Conservation (phyloP, 2,797 vertebrate species). For the Crenichthys baileyi region DNA sequence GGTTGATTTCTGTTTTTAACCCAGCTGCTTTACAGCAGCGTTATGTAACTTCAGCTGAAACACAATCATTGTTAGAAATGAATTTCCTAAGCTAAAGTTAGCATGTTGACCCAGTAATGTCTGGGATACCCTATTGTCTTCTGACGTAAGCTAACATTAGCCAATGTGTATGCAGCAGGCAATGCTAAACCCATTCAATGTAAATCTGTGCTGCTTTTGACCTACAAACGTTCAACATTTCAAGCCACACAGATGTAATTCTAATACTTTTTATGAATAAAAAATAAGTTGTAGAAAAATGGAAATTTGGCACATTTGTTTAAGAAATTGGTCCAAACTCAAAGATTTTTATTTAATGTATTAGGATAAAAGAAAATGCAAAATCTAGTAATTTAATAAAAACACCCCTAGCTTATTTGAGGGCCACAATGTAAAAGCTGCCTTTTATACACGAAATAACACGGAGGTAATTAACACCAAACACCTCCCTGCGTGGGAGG, state of each 20-base stretch:
- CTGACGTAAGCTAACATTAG: constrained; percentile 4
- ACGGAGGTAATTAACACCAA: not conserved
- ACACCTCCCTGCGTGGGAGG: not conserved
- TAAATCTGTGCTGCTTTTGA: not conserved
- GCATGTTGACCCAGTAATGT: constrained; percentile 6
- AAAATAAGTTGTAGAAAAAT: not conserved
- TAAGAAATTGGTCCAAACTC: not conserved
- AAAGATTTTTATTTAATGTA: not conserved
- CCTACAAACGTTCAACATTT: too few species aligned
- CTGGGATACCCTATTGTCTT: not conserved
- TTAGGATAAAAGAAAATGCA: not conserved
- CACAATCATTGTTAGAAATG: not conserved
- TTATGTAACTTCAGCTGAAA: constrained; percentile 1
- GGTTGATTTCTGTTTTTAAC: not conserved
- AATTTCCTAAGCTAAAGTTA: constrained; percentile 1
- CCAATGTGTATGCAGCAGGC: not conserved
- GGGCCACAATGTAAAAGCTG: not conserved
- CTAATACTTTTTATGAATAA: not conserved
- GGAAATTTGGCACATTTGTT: not conserved
- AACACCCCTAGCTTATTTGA: not conserved
- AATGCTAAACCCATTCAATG: not conserved
- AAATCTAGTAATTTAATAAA: not conserved
- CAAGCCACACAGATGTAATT: not conserved
- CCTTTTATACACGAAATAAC: not conserved
- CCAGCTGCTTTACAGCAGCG: not conserved